phyloP scores from a whole-genome alignment of 2,888 invertebrate genomes.

The Proisotoma minuta region DNA sequence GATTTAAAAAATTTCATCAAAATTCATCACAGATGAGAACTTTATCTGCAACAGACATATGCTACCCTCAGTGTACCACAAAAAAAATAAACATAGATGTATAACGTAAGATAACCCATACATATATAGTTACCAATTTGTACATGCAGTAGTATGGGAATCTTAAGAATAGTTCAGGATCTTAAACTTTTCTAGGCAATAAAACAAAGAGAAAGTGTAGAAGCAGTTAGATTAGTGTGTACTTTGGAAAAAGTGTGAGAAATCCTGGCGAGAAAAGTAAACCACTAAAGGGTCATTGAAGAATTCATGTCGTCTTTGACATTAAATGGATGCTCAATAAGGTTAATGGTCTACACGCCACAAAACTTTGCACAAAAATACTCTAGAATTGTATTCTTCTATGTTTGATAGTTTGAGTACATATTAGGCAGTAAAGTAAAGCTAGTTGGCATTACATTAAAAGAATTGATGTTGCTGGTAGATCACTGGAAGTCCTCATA shows the following conservation, averaged over 20 bases:
- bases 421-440: background rate
- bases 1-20: too few relatives aligned
- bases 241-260: slow-evolving; percentile 5
- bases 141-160: too few relatives aligned
- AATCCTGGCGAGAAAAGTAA: slow-evolving; percentile 9
- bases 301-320: slow-evolving; percentile 32
- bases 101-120: too few relatives aligned
- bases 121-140: too few relatives aligned
- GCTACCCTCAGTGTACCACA: too few relatives aligned
- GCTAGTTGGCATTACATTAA: background rate
- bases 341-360: slow-evolving; percentile 30
- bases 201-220: too few relatives aligned
- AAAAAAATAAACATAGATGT: too few relatives aligned
- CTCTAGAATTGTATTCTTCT: background rate
- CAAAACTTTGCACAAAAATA: background rate
- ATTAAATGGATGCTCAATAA: slow-evolving; percentile 37
- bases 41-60: too few relatives aligned
- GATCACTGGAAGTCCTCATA: slow-evolving; percentile 20
- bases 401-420: background rate
- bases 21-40: too few relatives aligned
- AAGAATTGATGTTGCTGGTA: background rate
- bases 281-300: slow-evolving; percentile 29
- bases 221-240: too few relatives aligned
- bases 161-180: too few relatives aligned
- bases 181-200: too few relatives aligned